Base-by-base conservation (phyloP, 2,797 vertebrate genomes). In the Sebastes trivittatus region DNA sequence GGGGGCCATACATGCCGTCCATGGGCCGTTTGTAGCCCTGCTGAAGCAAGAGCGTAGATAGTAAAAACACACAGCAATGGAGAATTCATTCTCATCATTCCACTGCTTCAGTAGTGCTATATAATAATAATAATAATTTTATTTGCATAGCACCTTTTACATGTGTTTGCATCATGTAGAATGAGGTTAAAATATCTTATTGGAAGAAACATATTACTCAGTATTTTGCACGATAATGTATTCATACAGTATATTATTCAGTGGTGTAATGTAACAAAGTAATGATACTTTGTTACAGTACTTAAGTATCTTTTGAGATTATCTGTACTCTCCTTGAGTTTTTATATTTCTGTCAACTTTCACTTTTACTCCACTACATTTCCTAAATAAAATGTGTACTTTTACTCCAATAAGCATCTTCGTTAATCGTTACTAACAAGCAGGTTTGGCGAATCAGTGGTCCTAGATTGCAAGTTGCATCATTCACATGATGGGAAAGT, bases 11-110 rank as follows among this genome's bases (percentile, higher is more conserved):
- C 95, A 99, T 97, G 65, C 98, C 97, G 68, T 99, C 98, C 95
- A 98, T 97, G 69, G 98, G 97, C 63, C 98, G 96, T 85, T 99
- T 99, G 90, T 99, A 99, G 82, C 97, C 97, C 98, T 99, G 96
- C 62, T 76, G 65, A 54, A 80, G 23, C 27, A 87, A 78, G 32
- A 3, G 11, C 2, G 16, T 70, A 16, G 14, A 42, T 42, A 30
- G 56, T 70, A 65, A 38, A 55, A 55, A 63, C 13, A 66, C 20
- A 52, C 9, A 69, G n/a, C 38, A 27, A 38, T 3, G 18, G 6
- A 18, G n/a, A 20, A 65, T 9, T 29, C 7, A 56, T 58, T 38
- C 8, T 30, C 7, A n/a, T 30, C 4, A 61, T 55, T 77, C 29
- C 9, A 71, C 4, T 29, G 4, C 8, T 29, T 52, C 4, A 32